Evolutionary conservation across 2,113 vertebrate genomes (phyloP), one percentile per base, ranked within the genome.

Genomic region (Ellobius talpinus): DNA sequence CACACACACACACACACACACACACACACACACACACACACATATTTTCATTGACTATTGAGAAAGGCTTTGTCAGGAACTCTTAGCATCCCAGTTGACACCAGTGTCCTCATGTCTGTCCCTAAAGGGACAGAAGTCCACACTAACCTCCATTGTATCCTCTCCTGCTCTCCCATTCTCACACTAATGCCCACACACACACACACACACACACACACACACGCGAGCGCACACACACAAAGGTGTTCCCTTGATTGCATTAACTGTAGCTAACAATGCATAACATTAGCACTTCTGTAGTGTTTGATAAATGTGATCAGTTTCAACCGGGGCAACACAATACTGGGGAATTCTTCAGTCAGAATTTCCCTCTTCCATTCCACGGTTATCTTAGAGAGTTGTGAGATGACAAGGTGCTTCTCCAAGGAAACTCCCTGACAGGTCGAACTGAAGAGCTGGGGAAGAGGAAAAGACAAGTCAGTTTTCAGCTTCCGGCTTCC

Each of bases 191-290:
- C 33, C 73, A 17, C n/a, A 66, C 74, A 72, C 45, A 45, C 9
- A 23, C 63, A 45, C n/a, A 39, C n/a, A 65, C 63, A 58, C 91
- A 94, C 45, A 68, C 73, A 17, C n/a, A 66, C 74, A 72, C 45
- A 45, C 9, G 55, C 68, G n/a, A n/a, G 91, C n/a, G 88, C 91
- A 23, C 63, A 45, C n/a, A 39, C n/a, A 65, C 63, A 58, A 61
- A 97, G 95, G 96, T 97, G 97, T 95, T 97, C 95, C 93, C 96
- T 96, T 97, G 96, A 97, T 98, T 97, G 93, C 96, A 98, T 98
- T 98, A 98, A 97, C 97, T 97, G 96, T 95, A 94, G 95, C 90
- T 98, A 97, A 96, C 97, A 96, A 77, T 90, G 98, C 94, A 98
- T 98, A 98, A 13, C 26, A 98, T 98, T 98, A 98, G 78, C 97